Base-by-base conservation (phyloP, 2,888 invertebrate species). In the Hydropsyche betteni region DNA sequence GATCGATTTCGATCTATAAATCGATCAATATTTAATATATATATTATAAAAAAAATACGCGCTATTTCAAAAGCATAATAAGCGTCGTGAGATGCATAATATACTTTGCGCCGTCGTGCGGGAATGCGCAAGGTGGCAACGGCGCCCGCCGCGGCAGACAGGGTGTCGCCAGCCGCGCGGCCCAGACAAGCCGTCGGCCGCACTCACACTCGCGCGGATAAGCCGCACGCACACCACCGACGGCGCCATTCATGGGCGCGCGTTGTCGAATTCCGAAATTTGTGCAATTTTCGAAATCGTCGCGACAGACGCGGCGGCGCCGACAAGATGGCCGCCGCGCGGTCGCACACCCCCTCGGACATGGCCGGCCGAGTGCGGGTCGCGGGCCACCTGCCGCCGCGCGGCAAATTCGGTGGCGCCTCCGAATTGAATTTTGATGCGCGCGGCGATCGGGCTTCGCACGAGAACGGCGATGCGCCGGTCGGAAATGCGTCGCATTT, bases 121-220 rank as follows among this genome's bases (percentile, higher is more conserved):
- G 86, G 86, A 90, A 88, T 81, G 87, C 83, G 83, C 82, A 81
- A 83, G 81, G 80, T 86, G 92, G 89, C 92, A 93, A 91, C 93
- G 85, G 80, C 83, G 92, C 89, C 87, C 90, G 90, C 92, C 91
- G 91, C 89, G 91, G 93, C 93, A 94, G 94, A 94, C 94, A 94
- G 92, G 93, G 93, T 94, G 94, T 94, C 94, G 94, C 94, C 94
- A 91, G 90, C 91, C 88, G 89, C 2, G 36, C 89, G 90, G 89
- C 89, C 92, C 91, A 91, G 93, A 93, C 92, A 91, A 88, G 89
- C 90, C 91, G 92, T 91, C 92, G 91, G 90, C 86, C 85, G 68
- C 64, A 5, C 71, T 33, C 55, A 52, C 76, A 83, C 86, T 4
- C 44, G 72, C 14, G 16, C 55, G 5, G 34, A 44, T 33, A 4